Percentiles rank a stretch among this genome's conserved stretches.
These are phyloP conservation scores for Pseudomugil tenellus DNA, from an alignment of 2,797 vertebrate species.

Conservation along the genomic window DNA sequence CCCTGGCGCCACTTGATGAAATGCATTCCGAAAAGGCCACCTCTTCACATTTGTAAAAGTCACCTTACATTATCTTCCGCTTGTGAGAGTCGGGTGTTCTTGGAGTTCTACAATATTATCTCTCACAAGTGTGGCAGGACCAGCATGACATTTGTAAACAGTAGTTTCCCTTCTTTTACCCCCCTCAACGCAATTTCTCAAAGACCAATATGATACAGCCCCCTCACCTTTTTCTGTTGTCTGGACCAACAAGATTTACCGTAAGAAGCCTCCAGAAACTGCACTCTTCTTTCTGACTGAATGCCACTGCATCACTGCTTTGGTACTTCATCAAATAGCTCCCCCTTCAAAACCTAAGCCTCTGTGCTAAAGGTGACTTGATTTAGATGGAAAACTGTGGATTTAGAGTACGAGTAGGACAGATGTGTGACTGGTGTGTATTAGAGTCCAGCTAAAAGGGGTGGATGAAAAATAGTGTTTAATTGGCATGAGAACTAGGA, in stretches of 20 bases:
- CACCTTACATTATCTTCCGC: slow-evolving; percentile 71
- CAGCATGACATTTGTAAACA: slow-evolving; percentile 78
- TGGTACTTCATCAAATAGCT: slow-evolving; percentile 32
- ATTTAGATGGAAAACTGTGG: slow-evolving; percentile 41
- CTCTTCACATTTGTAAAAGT: slow-evolving; percentile 79
- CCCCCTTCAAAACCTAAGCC: slow-evolving; percentile 14
- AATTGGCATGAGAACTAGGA: slow-evolving; percentile 57
- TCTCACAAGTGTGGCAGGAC: slow-evolving; percentile 63
- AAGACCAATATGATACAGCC: slow-evolving; percentile 43
- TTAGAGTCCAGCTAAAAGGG: slow-evolving; percentile 46
- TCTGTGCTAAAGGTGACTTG: slow-evolving; percentile 30
- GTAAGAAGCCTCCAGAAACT: slow-evolving; percentile 14
- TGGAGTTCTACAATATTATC: slow-evolving; percentile 64
- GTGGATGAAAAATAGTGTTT: slow-evolving; percentile 58
- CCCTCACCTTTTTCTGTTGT: slow-evolving; percentile 2
- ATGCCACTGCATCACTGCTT: slow-evolving; percentile 48
- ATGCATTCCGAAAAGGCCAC: slow-evolving; percentile 77
- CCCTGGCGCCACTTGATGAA: slow-evolving; percentile 60
- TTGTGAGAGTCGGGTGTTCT: slow-evolving; percentile 49
- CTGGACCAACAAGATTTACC: not conserved
- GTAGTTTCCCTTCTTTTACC: slow-evolving; percentile 50
- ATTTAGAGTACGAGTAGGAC: slow-evolving; percentile 24
- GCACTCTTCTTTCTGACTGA: slow-evolving; percentile 41
- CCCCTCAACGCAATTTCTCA: slow-evolving; percentile 36
- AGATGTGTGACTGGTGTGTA: slow-evolving; percentile 24